phyloP scores from a whole-genome alignment of 2,797 vertebrate species.

The Harpagifer antarcticus region DNA sequence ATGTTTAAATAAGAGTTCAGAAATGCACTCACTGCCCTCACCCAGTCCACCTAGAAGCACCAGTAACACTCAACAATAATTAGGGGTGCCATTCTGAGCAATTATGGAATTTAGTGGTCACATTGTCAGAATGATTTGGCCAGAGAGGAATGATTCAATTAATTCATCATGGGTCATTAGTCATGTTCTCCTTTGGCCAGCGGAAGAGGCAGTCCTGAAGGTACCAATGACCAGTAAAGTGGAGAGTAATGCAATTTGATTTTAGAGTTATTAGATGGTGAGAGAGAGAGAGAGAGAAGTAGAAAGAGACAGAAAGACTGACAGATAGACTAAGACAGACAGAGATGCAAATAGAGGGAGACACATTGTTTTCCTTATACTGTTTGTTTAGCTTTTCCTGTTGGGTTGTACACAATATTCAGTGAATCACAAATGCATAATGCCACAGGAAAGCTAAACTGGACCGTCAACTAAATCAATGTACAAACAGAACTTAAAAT shows the following conservation, averaged over 20 bases:
- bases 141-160: constrained; percentile 80
- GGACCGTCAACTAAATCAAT: constrained; percentile 54
- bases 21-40: constrained; percentile 17
- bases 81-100: constrained; percentile 70
- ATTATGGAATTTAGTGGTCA: constrained; percentile 78
- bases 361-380: constrained; percentile 59
- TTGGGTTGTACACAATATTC: constrained; percentile 31
- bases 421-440: constrained; percentile 60
- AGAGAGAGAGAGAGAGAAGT: constrained; percentile 6
- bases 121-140: constrained; percentile 82
- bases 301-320: constrained; percentile 25
- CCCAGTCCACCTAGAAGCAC: constrained; percentile 47
- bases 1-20: constrained; percentile 9
- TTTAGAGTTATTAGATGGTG: constrained; percentile 75
- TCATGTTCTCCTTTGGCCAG: constrained; percentile 66
- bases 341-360: constrained; percentile 25
- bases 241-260: constrained; percentile 80
- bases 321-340: constrained; percentile 29
- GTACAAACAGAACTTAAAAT: constrained; percentile 48
- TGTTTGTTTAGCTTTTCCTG: constrained; percentile 30
- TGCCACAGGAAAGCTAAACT: constrained; percentile 54
- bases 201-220: constrained; percentile 61
- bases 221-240: constrained; percentile 75
- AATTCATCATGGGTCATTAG: constrained; percentile 82
- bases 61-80: constrained; percentile 58